These are phyloP conservation scores for Arvicanthis niloticus DNA, from an alignment of 2,113 vertebrate species.

Conservation along the genomic window DNA sequence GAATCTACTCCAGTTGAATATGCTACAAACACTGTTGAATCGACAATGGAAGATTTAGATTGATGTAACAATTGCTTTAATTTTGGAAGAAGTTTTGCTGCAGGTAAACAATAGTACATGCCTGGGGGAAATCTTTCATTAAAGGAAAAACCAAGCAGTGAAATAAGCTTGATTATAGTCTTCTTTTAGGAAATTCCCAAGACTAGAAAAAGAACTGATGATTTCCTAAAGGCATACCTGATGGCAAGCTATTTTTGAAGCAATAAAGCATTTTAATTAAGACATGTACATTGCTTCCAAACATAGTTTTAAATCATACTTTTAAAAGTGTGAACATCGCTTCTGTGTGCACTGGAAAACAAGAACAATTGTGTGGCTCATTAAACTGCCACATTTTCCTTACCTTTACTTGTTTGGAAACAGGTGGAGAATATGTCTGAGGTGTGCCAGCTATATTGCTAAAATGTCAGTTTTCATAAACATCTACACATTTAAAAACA, in stretches of 20 bases:
- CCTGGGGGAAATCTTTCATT: neutral
- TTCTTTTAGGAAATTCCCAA: slow-evolving; percentile 6
- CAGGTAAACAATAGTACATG: neutral
- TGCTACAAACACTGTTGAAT: neutral
- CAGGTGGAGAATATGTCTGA: neutral
- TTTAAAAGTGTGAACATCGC: neutral
- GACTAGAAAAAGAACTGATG: neutral
- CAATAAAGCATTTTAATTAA: neutral
- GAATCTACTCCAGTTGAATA: neutral
- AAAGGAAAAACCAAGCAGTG: neutral
- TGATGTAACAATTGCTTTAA: neutral
- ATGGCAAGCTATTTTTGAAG: neutral
- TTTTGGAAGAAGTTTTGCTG: neutral
- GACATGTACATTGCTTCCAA: neutral
- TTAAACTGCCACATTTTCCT: neutral
- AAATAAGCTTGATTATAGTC: neutral
- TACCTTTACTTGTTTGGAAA: neutral
- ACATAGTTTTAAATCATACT: neutral
- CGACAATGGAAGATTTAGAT: neutral
- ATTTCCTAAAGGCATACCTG: neutral
- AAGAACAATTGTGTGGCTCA: neutral
- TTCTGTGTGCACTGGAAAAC: neutral
- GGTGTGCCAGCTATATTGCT: neutral
- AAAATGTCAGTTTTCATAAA: neutral
- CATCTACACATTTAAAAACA: neutral